Evolutionary conservation across 2,888 invertebrate species (phyloP).

Genomic region (Cyaniris semiargus): DNA sequence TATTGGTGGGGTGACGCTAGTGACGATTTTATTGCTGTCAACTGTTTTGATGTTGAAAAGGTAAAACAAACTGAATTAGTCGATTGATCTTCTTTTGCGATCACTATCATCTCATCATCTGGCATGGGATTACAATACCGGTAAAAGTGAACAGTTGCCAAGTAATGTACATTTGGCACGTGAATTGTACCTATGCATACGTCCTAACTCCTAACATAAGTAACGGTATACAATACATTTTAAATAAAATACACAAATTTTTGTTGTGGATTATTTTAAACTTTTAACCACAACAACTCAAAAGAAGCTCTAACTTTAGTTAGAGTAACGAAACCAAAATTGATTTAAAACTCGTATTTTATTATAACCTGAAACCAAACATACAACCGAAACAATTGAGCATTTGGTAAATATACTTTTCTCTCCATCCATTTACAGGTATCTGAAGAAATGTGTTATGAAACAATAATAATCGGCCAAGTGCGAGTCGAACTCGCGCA

Average conservation of each 20-base stretch:
- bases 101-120: not conserved
- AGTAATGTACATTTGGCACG: slow-evolving; percentile 7
- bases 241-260: not conserved
- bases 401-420: no score
- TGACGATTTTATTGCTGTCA: not conserved
- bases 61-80: not conserved
- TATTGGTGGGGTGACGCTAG: not conserved
- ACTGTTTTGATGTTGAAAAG: not conserved
- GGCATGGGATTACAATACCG: not conserved
- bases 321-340: not conserved
- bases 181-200: not conserved
- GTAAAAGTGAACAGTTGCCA: slow-evolving; percentile 10
- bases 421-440: no score
- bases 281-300: not conserved
- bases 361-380: not conserved
- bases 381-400: not conserved
- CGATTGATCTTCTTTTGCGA: not conserved
- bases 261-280: not conserved
- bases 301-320: not conserved
- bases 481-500: no score
- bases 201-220: not conserved
- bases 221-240: not conserved
- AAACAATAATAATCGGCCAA: no score
- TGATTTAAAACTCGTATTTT: not conserved
- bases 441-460: no score